phyloP scores from a whole-genome alignment of 2,113 vertebrate genomes.

The Neodon shergylaensis region DNA sequence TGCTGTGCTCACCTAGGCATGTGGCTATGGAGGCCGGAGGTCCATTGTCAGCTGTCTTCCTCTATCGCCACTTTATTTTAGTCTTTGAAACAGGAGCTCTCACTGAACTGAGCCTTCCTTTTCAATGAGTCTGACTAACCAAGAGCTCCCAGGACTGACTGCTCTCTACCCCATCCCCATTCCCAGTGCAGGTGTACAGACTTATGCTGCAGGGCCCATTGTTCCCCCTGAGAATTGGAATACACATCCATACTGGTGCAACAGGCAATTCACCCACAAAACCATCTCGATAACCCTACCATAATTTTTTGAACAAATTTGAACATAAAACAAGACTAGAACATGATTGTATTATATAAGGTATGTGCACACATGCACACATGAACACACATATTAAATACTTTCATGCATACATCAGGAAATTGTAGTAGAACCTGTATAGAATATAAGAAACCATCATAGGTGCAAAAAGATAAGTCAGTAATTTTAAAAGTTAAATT shows the following conservation, averaged over 20 bases:
- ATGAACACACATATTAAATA: no score
- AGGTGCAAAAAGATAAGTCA: neutral
- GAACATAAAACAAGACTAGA: neutral
- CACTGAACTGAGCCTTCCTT: neutral
- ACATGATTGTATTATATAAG: neutral
- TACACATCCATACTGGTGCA: no score
- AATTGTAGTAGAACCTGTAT: neutral
- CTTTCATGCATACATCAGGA: neutral
- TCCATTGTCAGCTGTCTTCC: neutral
- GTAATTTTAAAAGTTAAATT: neutral
- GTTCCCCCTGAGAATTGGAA: neutral
- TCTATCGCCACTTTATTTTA: neutral
- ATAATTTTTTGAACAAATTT: neutral
- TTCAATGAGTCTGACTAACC: neutral
- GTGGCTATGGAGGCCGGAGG: neutral
- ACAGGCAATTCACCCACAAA: no score
- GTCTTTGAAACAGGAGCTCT: neutral
- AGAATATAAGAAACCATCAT: neutral
- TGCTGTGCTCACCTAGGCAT: neutral
- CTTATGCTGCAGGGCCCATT: neutral
- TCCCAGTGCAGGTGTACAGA: neutral
- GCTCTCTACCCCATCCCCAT: neutral
- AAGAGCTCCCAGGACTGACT: neutral
- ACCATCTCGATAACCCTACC: neutral
- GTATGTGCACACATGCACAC: neutral